Evolutionary conservation across 1,140 invertebrate species (phyloP).

Genomic region (Lepidurus arcticus): DNA sequence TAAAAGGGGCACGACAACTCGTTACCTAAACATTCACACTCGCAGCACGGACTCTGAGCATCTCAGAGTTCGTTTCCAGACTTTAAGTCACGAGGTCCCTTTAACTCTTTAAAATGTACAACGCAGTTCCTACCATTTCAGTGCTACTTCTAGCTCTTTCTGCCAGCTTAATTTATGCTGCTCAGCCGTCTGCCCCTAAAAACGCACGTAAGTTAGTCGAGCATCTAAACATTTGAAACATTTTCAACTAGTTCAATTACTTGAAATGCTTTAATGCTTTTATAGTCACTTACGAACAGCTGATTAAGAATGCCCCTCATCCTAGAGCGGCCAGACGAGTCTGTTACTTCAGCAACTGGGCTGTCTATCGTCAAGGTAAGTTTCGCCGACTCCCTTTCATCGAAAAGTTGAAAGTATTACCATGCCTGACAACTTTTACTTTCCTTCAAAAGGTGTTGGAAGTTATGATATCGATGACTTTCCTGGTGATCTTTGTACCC

Average conservation of each 20-base stretch:
- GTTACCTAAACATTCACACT: neutral
- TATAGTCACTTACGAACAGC: neutral
- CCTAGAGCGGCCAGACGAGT: slow-evolving; percentile 55
- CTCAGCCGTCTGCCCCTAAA: neutral
- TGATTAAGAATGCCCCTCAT: neutral
- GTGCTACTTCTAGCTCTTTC: neutral
- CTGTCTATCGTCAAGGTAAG: slow-evolving; percentile 69
- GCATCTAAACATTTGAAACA: no score
- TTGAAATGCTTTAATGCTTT: neutral
- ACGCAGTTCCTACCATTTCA: neutral
- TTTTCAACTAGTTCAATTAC: neutral
- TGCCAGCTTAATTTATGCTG: neutral
- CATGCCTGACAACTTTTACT: neutral
- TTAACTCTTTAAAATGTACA: neutral
- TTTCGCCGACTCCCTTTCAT: neutral
- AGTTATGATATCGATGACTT: slow-evolving; percentile 75
- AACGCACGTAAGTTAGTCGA: neutral
- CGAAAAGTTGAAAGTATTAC: neutral
- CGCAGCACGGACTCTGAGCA: neutral
- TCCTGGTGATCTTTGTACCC: slow-evolving; percentile 74
- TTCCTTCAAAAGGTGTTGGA: slow-evolving; percentile 48
- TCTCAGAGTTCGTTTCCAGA: neutral
- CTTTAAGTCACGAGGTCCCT: neutral
- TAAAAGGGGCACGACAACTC: neutral
- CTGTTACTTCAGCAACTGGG: slow-evolving; percentile 90